Conservation (phyloP, 2,888 invertebrate species). For the Thera obeliscata region DNA sequence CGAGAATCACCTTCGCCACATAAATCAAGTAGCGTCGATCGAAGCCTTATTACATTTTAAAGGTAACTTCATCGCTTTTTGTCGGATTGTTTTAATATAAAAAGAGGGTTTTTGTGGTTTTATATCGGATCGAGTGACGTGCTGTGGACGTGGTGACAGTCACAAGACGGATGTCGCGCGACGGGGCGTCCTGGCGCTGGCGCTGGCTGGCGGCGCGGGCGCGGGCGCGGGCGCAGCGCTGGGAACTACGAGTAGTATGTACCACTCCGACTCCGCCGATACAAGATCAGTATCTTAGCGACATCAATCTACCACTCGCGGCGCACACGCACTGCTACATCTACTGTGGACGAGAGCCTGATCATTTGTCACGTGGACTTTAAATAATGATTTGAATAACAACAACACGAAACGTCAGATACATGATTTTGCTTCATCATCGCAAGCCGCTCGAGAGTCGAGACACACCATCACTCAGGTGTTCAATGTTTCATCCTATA, state of each 20-base stretch:
- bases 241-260: too few species aligned
- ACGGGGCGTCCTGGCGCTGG: slow-evolving; percentile 49
- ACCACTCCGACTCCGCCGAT: too few species aligned
- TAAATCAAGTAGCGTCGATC: slow-evolving; percentile 25
- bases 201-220: slow-evolving; percentile 41
- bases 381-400: slow-evolving; percentile 56
- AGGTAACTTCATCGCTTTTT: slow-evolving; percentile 34
- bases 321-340: slow-evolving; percentile 7
- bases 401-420: slow-evolving; percentile 37
- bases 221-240: slow-evolving; percentile 34
- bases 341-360: slow-evolving; percentile 25
- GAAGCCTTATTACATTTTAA: slow-evolving; percentile 22
- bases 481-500: neutral
- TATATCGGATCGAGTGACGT: slow-evolving; percentile 15
- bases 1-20: slow-evolving; percentile 15
- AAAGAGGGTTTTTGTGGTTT: slow-evolving; percentile 33
- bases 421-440: slow-evolving; percentile 46
- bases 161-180: slow-evolving; percentile 57
- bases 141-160: slow-evolving; percentile 67
- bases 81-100: slow-evolving; percentile 27
- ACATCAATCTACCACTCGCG: slow-evolving; percentile 64
- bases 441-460: slow-evolving; percentile 9
- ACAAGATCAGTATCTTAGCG: slow-evolving; percentile 66
- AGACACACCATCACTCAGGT: slow-evolving; percentile 26
- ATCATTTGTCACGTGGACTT: slow-evolving; percentile 56